Conservation (phyloP, 2,888 invertebrate genomes). For the Penaeus monodon region DNA sequence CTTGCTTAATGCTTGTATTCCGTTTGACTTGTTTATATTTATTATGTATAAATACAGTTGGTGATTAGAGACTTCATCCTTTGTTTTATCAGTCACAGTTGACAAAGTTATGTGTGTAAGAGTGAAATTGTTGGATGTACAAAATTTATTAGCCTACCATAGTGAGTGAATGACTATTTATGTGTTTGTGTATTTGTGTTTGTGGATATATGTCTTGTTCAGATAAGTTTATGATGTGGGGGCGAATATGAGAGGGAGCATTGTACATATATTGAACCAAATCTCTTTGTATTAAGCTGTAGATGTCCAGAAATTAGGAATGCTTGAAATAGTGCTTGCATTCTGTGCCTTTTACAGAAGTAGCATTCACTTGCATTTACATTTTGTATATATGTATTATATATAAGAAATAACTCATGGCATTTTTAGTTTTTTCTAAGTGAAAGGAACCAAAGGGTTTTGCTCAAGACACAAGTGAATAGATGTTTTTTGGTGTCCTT, state of each 20-base stretch:
- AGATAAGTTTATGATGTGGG: too few species aligned
- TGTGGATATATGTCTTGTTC: too few species aligned
- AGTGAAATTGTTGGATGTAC: too few species aligned
- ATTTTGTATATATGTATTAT: conserved; percentile 22
- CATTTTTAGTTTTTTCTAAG: conserved; percentile 21
- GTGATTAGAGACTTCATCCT: too few species aligned
- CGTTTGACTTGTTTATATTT: too few species aligned
- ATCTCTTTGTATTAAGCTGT: too few species aligned
- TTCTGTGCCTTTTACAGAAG: conserved; percentile 37
- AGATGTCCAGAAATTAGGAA: conserved; percentile 2
- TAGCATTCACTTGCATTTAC: conserved; percentile 39
- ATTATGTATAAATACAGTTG: too few species aligned
- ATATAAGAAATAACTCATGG: conserved; percentile 4
- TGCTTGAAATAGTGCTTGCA: conserved; percentile 39
- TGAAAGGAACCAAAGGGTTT: conserved; percentile 33
- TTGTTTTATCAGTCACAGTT: too few species aligned
- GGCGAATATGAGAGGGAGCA: too few species aligned
- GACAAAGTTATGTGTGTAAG: too few species aligned
- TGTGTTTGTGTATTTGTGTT: background rate
- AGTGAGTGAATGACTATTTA: background rate
- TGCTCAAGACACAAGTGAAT: conserved; percentile 29
- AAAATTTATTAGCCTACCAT: background rate
- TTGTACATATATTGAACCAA: too few species aligned
- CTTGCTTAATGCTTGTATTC: too few species aligned
- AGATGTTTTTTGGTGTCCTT: conserved; percentile 25